phyloP scores from a whole-genome alignment of 2,888 invertebrate species.

The Hydropsyche betteni region DNA sequence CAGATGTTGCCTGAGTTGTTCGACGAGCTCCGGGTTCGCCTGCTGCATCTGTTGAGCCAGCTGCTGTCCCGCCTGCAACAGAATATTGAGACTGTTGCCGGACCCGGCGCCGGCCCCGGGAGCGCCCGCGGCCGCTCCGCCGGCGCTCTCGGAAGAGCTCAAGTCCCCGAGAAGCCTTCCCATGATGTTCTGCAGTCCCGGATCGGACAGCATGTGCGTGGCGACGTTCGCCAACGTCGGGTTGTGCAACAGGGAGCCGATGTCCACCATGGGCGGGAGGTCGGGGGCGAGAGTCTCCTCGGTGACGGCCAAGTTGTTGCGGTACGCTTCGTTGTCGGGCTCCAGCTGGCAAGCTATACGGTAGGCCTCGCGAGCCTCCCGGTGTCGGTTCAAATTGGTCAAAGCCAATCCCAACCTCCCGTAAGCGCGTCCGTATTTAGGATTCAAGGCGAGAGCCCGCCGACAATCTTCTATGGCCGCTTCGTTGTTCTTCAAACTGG shows the following conservation, averaged over 20 bases:
- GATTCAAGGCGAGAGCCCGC: conserved; percentile 87
- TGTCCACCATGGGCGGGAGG: conserved; percentile 60
- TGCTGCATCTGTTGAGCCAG: conserved; percentile 84
- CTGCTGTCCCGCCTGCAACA: conserved; percentile 76
- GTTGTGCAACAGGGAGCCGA: conserved; percentile 77
- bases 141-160: conserved; percentile 55
- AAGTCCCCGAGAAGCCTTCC: conserved; percentile 67
- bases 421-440: conserved; percentile 94
- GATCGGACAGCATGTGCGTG: conserved; percentile 84
- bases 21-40: conserved; percentile 84
- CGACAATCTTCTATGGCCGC: conserved; percentile 91
- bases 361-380: conserved; percentile 87
- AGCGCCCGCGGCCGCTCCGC: conserved; percentile 53
- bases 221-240: conserved; percentile 87
- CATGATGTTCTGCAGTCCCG: conserved; percentile 81
- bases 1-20: conserved; percentile 74
- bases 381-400: conserved; percentile 82
- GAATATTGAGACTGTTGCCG: conserved; percentile 58
- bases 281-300: conserved; percentile 69
- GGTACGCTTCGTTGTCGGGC: conserved; percentile 90
- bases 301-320: conserved; percentile 84
- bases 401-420: conserved; percentile 91
- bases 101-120: conserved; percentile 45
- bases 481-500: conserved; percentile 84
- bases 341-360: conserved; percentile 89